phyloP scores from a whole-genome alignment of 2,113 vertebrate genomes.

The Rhagologus leucostigma region DNA sequence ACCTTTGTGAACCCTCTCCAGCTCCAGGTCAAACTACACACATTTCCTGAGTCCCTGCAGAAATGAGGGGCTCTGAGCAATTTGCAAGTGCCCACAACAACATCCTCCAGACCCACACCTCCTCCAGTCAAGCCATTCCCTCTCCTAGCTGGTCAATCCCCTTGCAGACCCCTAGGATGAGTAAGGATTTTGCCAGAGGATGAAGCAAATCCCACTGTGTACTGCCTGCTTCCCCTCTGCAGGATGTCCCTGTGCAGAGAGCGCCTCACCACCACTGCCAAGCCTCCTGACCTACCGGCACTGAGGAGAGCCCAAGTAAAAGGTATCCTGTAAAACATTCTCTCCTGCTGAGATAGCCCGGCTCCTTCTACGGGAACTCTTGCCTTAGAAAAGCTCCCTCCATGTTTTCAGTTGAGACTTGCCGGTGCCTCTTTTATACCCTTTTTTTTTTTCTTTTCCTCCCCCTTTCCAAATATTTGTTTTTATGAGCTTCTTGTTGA shows the following conservation, averaged over 20 bases:
- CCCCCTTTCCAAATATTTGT: background rate
- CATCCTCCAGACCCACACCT: rapidly evolving
- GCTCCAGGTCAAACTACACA: background rate
- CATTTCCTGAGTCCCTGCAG: background rate
- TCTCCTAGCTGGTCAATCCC: background rate
- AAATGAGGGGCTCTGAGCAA: background rate
- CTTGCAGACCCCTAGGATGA: background rate
- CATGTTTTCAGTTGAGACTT: slow-evolving; percentile 12
- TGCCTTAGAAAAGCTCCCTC: slow-evolving; percentile 23
- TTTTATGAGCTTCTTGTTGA: slow-evolving; percentile 67
- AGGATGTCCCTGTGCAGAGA: background rate
- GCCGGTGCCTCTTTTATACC: slow-evolving; percentile 47
- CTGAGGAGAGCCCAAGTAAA: rapidly evolving
- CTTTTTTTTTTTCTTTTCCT: background rate
- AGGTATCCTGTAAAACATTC: background rate
- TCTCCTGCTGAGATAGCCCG: background rate
- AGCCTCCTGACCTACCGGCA: background rate
- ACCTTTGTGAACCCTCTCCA: background rate
- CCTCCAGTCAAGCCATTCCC: rapidly evolving
- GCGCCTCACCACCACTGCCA: background rate
- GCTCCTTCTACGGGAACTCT: background rate
- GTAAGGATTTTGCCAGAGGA: background rate
- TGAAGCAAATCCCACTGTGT: background rate
- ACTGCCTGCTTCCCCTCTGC: background rate
- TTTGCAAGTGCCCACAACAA: rapidly evolving